Evolutionary conservation across 2,888 invertebrate genomes (phyloP).

Genomic region (Gerosis bhagava): DNA sequence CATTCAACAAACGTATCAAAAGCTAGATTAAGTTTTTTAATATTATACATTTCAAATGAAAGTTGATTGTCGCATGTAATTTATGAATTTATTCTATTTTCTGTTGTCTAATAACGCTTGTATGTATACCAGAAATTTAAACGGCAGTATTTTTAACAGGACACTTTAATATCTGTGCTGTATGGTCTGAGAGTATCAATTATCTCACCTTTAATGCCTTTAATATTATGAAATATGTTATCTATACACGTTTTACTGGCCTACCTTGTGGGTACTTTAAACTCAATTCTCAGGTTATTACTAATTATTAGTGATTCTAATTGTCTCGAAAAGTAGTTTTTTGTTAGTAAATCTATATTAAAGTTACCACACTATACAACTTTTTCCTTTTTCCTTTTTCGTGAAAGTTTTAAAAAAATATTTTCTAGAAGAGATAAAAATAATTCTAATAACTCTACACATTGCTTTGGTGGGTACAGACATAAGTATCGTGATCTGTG

Average conservation of each 20-base stretch:
- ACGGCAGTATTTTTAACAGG: neutral
- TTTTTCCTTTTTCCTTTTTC: neutral
- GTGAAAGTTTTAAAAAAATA: neutral
- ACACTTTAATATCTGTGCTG: slow-evolving; percentile 4
- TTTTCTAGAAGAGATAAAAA: neutral
- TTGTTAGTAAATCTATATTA: no score
- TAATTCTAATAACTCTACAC: neutral
- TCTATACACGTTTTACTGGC: neutral
- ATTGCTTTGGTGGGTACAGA: slow-evolving; percentile 1
- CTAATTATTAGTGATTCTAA: no score
- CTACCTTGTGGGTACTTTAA: neutral
- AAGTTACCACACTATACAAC: neutral
- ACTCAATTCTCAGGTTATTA: no score
- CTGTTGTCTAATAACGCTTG: no score
- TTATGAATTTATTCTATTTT: no score
- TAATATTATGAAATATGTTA: no score
- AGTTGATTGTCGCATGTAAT: no score
- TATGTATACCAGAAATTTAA: neutral
- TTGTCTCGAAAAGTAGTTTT: no score
- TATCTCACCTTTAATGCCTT: neutral
- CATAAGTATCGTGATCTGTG: neutral
- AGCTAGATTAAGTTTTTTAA: no score
- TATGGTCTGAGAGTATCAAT: slow-evolving; percentile 1
- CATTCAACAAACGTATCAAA: no score
- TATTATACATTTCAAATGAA: no score